A percentile compares a stretch with the other conserved stretches of the same genome.
These are phyloP conservation scores for Diploscapter pachys DNA, from an alignment of 1,140 invertebrate genomes.

Conservation along the genomic window DNA sequence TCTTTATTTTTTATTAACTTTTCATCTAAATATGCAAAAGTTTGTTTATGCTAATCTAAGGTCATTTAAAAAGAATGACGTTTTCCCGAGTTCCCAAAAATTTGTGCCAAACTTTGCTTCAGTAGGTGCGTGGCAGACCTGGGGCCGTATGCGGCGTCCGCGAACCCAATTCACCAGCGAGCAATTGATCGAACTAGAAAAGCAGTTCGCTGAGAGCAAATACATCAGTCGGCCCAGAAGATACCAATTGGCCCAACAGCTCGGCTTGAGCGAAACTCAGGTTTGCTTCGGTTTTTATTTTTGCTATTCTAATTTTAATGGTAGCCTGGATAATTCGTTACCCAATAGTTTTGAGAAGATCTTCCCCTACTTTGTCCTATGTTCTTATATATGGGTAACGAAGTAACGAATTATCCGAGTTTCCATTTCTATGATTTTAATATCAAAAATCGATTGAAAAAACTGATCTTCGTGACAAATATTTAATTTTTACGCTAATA, in stretches of 20 bases:
- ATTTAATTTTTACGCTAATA: neutral
- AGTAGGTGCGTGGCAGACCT: constrained; percentile 57
- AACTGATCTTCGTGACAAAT: neutral
- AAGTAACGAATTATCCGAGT: no score
- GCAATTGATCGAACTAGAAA: constrained; percentile 92
- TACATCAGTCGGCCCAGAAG: constrained; percentile 94
- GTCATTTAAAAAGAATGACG: neutral
- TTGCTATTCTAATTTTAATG: neutral
- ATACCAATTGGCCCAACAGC: constrained; percentile 93
- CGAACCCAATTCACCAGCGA: constrained; percentile 96
- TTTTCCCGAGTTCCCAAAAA: neutral
- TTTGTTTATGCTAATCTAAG: neutral
- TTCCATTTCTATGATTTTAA: no score
- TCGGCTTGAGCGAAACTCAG: constrained; percentile 97
- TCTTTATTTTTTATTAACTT: no score
- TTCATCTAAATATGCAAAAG: neutral
- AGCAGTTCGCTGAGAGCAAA: constrained; percentile 97
- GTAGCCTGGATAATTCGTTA: neutral
- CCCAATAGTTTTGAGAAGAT: neutral
- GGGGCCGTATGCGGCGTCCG: constrained; percentile 86
- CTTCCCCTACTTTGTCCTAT: neutral
- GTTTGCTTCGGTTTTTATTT: neutral
- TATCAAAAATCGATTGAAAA: no score
- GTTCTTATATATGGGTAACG: neutral
- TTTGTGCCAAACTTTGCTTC: constrained; percentile 6